Evolutionary conservation across 2,797 vertebrate species (phyloP), one percentile per base, ranked within the genome.

Genomic region (Pseudotriccus pelzelni): DNA sequence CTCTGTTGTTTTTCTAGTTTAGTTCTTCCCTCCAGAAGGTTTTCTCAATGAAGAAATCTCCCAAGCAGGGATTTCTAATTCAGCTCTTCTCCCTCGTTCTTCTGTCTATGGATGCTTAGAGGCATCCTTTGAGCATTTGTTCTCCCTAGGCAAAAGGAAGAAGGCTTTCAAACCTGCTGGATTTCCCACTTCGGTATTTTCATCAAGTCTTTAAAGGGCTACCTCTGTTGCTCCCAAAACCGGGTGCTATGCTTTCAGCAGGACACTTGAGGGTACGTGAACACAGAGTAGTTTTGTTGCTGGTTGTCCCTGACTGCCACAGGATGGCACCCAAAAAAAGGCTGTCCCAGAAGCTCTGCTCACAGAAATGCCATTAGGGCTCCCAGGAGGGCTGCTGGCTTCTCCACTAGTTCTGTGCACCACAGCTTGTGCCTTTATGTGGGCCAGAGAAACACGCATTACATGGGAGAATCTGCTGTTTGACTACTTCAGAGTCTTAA

Each of bases 391-490:
- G 52, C 36, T 64, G 52, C 27, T 75, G 70, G 36, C 27, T 46
- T 46, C 78, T 64, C 32, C 1, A 3, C 25, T 4, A 3, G 30
- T 20, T 72, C 7, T 2, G 15, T 9, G 58, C 28, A 37, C 58
- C 9, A 7, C 34, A 59, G 7, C 21, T 55, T 0, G 0, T 47
- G 62, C 63, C 50, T 77, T 76, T 47, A 43, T 1, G 4, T 7
- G 30, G 32, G 27, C 70, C 49, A 8, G 17, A n/a, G 55, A 78
- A 79, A 62, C 24, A 18, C 2, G 0, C 12, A 11, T 34, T 12
- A 41, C 28, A 30, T 0, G 2, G 41, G 53, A 70, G 24, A 78
- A 70, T 27, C 68, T 52, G 47, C 66, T 59, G 25, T 23, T 75
- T 47, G 53, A 19, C 47, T 59, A 2, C 25, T 50, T 77, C 44